Evolutionary conservation across 2,113 vertebrate species (phyloP).

Genomic region (Pteropus alecto): DNA sequence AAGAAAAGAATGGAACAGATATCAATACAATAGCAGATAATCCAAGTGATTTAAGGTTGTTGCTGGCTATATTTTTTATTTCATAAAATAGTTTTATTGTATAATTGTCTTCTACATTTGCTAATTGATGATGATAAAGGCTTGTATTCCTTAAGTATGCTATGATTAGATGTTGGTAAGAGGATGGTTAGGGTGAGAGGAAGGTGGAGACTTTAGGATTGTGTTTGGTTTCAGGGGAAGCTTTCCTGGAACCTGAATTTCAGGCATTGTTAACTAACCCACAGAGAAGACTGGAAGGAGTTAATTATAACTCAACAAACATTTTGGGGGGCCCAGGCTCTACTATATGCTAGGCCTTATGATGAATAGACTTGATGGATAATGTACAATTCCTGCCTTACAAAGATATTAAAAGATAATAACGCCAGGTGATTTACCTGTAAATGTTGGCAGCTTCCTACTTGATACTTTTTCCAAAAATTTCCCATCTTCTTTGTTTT

Average conservation of each 20-base stretch:
- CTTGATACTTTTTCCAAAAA: slow-evolving; percentile 78
- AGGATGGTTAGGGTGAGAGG: not conserved
- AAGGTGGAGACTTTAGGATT: not conserved
- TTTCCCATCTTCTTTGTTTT: slow-evolving; percentile 77
- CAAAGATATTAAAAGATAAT: not conserved
- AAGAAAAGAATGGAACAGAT: not conserved
- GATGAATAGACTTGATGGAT: not conserved
- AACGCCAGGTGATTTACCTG: slow-evolving; percentile 66
- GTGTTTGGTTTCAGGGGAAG: not conserved
- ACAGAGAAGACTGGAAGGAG: not conserved
- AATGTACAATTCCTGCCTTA: not conserved
- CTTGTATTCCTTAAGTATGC: not conserved
- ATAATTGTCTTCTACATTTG: not conserved
- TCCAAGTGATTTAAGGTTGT: not conserved
- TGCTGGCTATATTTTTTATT: not conserved
- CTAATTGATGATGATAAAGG: not conserved
- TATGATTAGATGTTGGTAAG: not conserved
- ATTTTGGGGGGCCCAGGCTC: not conserved
- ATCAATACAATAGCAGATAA: not conserved
- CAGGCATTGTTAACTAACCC: not conserved
- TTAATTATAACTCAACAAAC: not conserved
- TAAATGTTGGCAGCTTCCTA: slow-evolving; percentile 78
- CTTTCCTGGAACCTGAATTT: not conserved
- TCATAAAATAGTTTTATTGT: not conserved
- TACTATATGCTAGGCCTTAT: not conserved